phyloP scores from a whole-genome alignment of 2,113 vertebrate genomes.

The Paramormyrops kingsleyae region DNA sequence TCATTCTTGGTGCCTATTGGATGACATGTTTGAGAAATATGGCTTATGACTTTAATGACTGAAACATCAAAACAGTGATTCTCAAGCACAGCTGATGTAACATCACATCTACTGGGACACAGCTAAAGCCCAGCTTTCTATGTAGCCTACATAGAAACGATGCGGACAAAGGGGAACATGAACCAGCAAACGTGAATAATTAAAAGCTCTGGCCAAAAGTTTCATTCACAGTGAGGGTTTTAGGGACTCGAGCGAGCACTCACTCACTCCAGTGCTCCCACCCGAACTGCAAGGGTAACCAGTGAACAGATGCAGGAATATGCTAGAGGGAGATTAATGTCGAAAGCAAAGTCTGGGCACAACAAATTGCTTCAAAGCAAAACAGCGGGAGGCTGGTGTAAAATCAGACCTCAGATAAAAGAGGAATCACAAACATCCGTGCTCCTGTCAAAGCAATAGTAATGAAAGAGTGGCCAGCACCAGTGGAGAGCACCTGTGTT shows the following conservation, averaged over 20 bases:
- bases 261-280: not conserved
- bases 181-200: not conserved
- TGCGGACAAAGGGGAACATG: not conserved
- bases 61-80: not conserved
- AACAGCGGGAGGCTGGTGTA: constrained; percentile 95
- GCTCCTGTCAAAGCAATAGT: constrained; percentile 54
- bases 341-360: constrained; percentile 80
- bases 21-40: not conserved
- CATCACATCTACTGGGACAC: not conserved
- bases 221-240: not conserved
- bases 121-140: not conserved
- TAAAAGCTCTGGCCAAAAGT: not conserved
- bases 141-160: not conserved
- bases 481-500: constrained; percentile 81
- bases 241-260: not conserved
- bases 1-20: not conserved
- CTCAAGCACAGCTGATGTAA: not conserved
- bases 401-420: constrained; percentile 97
- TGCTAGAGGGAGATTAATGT: constrained; percentile 94
- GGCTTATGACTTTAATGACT: not conserved
- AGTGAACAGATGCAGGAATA: constrained; percentile 91
- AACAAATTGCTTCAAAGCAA: constrained; percentile 98
- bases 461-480: constrained; percentile 59
- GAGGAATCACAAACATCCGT: constrained; percentile 85
- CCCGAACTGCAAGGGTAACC: not conserved